Conservation (phyloP, 2,113 vertebrate species). For the Hiodon alosoides region DNA sequence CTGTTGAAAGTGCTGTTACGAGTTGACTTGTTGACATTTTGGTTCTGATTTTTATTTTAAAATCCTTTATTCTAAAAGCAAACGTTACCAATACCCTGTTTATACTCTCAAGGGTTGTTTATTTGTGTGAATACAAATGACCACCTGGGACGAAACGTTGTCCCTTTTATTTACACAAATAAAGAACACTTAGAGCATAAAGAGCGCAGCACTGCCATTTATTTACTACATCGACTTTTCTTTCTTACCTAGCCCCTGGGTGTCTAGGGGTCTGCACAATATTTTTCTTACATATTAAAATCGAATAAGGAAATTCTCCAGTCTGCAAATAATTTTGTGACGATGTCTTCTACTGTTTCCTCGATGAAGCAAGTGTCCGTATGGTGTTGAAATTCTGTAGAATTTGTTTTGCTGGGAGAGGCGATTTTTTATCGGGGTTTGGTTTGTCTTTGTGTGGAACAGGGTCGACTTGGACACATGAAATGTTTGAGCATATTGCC, state of each 20-base stretch:
- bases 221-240: no score
- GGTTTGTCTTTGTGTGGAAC: not conserved
- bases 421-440: constrained; percentile 1
- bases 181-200: no score
- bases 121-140: no score
- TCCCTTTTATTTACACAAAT: no score
- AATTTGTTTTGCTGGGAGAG: constrained; percentile 22
- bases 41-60: no score
- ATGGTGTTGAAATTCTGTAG: constrained; percentile 22
- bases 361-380: not conserved
- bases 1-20: no score
- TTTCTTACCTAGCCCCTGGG: not conserved
- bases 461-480: constrained; percentile 19
- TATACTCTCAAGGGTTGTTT: no score
- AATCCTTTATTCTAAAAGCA: no score
- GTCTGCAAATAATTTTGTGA: not conserved
- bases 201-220: no score
- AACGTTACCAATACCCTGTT: no score
- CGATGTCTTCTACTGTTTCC: not conserved
- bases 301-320: not conserved
- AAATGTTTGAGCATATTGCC: constrained; percentile 21
- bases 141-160: no score
- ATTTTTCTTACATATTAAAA: constrained; percentile 1
- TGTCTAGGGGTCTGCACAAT: not conserved
- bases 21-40: no score